Conservation (phyloP, 2,888 invertebrate species). For the Brachycybe producta region DNA sequence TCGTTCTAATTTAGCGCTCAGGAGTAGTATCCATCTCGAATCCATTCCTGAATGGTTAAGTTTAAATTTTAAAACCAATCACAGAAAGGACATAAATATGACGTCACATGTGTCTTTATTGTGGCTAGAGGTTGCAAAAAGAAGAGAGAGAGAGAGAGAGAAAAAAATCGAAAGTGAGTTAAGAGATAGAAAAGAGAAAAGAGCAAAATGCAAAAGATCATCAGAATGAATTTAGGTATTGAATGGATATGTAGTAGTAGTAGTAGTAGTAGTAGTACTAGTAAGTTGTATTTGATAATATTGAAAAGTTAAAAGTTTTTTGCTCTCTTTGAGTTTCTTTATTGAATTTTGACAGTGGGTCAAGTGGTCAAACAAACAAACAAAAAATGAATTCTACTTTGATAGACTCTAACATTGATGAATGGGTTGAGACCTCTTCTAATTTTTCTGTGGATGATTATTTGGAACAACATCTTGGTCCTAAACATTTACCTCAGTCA, state of each 20-base stretch:
- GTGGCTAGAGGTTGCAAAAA: background rate
- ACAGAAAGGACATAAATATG: too few species aligned
- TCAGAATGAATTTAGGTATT: background rate
- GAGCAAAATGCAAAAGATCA: background rate
- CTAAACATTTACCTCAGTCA: conserved; percentile 45
- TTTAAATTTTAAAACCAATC: too few species aligned
- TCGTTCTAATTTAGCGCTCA: too few species aligned
- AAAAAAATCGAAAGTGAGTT: background rate
- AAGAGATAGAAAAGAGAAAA: background rate
- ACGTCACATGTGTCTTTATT: too few species aligned
- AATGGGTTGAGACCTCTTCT: background rate
- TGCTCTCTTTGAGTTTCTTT: too few species aligned
- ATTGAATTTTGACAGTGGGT: too few species aligned
- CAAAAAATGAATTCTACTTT: background rate
- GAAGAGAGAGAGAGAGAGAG: background rate
- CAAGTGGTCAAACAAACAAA: background rate
- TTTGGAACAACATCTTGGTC: conserved; percentile 37
- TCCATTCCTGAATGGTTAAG: too few species aligned
- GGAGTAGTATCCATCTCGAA: too few species aligned
- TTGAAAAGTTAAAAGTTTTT: too few species aligned
- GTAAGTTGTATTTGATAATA: too few species aligned
- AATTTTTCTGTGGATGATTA: conserved; percentile 22
- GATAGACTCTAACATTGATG: background rate
- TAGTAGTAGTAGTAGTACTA: too few species aligned
- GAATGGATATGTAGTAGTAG: too few species aligned